Conservation (phyloP, 2,888 invertebrate species). For the Netelia virgata region DNA sequence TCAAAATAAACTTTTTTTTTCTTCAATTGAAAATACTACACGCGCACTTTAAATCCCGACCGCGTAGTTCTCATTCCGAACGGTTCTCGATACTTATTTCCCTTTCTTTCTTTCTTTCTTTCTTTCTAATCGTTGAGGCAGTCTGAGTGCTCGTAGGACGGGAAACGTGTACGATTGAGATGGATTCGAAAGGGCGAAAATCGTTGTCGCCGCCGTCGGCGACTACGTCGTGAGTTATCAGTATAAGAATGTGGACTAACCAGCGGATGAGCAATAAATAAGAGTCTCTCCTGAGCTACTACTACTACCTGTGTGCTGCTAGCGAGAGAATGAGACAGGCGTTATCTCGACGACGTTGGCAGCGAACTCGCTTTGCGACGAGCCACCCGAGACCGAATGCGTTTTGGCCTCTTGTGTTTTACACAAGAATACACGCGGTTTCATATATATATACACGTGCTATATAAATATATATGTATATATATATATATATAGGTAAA, state of each 20-base stretch:
- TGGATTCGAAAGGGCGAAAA: slow-evolving; percentile 71
- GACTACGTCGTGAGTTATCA: slow-evolving; percentile 70
- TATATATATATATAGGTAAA: slow-evolving; percentile 20
- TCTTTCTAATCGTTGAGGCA: slow-evolving; percentile 11
- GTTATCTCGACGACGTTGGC: slow-evolving; percentile 70
- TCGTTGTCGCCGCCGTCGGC: slow-evolving; percentile 56
- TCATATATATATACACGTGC: neutral
- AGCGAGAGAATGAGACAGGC: slow-evolving; percentile 4
- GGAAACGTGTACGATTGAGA: slow-evolving; percentile 69
- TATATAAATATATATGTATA: slow-evolving; percentile 13
- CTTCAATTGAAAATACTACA: too few species aligned
- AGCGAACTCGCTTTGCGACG: slow-evolving; percentile 17
- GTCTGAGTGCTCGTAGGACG: slow-evolving; percentile 21
- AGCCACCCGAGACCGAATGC: slow-evolving; percentile 29
- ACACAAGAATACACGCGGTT: neutral
- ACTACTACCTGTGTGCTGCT: slow-evolving; percentile 69
- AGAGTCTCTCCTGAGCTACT: slow-evolving; percentile 68
- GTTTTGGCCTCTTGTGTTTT: slow-evolving; percentile 54
- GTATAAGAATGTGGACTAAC: slow-evolving; percentile 76
- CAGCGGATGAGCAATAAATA: slow-evolving; percentile 76
- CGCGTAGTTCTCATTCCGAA: neutral
- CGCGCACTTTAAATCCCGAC: neutral
- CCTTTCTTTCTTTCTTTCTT: slow-evolving; percentile 1
- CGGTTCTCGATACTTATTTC: neutral
- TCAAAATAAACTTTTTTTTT: too few species aligned